These are phyloP conservation scores for Eupsilia transversa DNA, from an alignment of 2,888 invertebrate genomes.

Conservation along the genomic window DNA sequence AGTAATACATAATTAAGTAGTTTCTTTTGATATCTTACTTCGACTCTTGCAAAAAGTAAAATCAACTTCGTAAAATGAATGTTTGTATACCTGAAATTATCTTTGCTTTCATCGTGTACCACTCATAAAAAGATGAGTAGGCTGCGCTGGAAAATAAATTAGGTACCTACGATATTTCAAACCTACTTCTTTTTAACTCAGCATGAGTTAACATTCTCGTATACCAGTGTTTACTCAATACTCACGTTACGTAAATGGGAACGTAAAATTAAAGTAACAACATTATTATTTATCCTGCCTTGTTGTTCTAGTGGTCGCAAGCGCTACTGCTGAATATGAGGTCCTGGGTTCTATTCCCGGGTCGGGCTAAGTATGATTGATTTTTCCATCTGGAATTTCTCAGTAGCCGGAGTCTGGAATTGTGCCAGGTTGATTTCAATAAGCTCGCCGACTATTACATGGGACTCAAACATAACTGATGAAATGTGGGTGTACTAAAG, in stretches of 20 bases:
- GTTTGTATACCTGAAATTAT: slow-evolving; percentile 8
- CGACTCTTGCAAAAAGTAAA: neutral
- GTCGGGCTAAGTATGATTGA: neutral
- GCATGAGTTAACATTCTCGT: neutral
- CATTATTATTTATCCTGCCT: neutral
- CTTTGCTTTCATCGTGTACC: slow-evolving; percentile 13
- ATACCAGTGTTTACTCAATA: slow-evolving; percentile 2
- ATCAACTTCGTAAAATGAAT: neutral
- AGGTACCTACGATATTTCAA: neutral
- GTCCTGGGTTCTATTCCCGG: neutral
- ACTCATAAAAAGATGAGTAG: slow-evolving; percentile 15
- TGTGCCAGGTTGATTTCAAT: neutral
- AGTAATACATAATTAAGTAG: neutral
- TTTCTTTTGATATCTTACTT: neutral
- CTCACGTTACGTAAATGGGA: neutral
- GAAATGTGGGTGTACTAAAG: neutral
- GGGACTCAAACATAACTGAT: neutral
- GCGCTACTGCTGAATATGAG: neutral
- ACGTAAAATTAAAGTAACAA: slow-evolving; percentile 2
- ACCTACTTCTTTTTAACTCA: slow-evolving; percentile 6
- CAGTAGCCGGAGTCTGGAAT: neutral
- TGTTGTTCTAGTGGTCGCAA: neutral
- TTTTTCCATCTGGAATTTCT: neutral
- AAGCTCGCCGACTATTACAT: neutral
- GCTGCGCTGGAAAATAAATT: slow-evolving; percentile 18